Evolutionary conservation across 2,888 invertebrate species (phyloP).

Genomic region (Trypoxylon attenuatum): DNA sequence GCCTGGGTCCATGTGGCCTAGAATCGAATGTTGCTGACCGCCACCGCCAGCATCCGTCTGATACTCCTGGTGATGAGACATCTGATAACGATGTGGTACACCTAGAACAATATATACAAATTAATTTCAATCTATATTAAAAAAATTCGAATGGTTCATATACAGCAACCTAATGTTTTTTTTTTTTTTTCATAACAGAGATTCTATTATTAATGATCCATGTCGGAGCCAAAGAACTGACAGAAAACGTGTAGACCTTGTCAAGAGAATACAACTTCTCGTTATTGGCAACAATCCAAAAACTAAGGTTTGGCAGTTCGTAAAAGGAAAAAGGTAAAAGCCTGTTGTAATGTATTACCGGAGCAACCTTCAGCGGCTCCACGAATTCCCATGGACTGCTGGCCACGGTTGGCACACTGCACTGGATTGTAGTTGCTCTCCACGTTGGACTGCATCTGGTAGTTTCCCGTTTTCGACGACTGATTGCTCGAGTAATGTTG

Average conservation of each 20-base stretch:
- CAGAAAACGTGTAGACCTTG: no score
- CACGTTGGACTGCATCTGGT: constrained; percentile 66
- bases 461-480: constrained; percentile 63
- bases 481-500: constrained; percentile 70
- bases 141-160: no score
- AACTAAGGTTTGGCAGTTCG: no score
- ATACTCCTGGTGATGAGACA: constrained; percentile 71
- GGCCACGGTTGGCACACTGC: constrained; percentile 67
- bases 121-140: no score
- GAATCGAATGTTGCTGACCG: constrained; percentile 60
- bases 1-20: constrained; percentile 64
- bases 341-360: constrained; percentile 54
- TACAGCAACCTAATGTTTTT: no score
- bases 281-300: no score
- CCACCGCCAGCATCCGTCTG: constrained; percentile 45
- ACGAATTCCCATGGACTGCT: constrained; percentile 72
- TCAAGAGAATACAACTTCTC: no score
- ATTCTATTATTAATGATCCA: no score
- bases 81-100: constrained; percentile 69
- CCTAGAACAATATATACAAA: constrained; percentile 59
- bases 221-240: no score
- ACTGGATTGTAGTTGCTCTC: constrained; percentile 68
- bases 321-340: no score
- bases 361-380: constrained; percentile 68
- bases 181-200: no score